These are phyloP conservation scores for Bicyclus anynana DNA, from an alignment of 1,140 invertebrate genomes.

Conservation along the genomic window DNA sequence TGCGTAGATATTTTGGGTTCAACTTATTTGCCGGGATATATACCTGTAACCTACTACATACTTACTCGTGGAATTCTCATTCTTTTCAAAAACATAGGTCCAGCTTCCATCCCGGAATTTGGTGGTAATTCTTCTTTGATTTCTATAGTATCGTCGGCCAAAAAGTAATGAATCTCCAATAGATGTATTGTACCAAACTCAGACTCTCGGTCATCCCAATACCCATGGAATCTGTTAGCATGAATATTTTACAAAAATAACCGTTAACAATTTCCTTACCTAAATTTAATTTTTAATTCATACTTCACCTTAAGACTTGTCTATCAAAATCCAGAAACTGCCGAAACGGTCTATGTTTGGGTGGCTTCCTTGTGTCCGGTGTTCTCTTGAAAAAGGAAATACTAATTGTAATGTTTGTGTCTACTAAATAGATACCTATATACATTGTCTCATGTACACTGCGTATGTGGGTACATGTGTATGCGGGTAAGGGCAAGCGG, in stretches of 20 bases:
- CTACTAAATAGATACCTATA: not conserved
- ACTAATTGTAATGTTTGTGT: not conserved
- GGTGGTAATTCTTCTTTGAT: slow-evolving; percentile 86
- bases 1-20: no score
- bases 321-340: slow-evolving; percentile 88
- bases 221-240: slow-evolving; percentile 84
- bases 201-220: slow-evolving; percentile 91
- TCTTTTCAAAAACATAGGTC: slow-evolving; percentile 84
- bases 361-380: slow-evolving; percentile 32
- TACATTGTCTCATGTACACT: no score
- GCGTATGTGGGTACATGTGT: no score
- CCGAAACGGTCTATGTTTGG: slow-evolving; percentile 75
- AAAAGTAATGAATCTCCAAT: slow-evolving; percentile 88
- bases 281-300: not conserved
- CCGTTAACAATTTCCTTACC: not conserved
- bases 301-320: slow-evolving; percentile 80
- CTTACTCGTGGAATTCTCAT: slow-evolving; percentile 87
- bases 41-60: no score
- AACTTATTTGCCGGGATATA: no score
- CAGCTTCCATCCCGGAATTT: slow-evolving; percentile 84
- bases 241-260: not conserved
- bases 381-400: slow-evolving; percentile 42
- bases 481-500: no score
- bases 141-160: slow-evolving; percentile 93
- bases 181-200: slow-evolving; percentile 86